Conservation (phyloP, 2,797 vertebrate species). For the Sparidentex hasta region DNA sequence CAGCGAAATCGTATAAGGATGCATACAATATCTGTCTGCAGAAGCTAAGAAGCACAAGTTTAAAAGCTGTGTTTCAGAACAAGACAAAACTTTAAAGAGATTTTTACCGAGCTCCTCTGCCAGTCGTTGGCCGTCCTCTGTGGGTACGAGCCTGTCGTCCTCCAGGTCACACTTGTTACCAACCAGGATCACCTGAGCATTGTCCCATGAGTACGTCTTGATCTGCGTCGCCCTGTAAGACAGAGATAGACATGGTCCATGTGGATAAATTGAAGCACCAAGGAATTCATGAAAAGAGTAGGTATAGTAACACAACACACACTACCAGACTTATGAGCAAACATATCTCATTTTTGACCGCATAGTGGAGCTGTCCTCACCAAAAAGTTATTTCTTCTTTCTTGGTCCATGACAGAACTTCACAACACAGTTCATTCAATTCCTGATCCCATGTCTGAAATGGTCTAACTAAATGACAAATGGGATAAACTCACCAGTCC, state of each 20-base stretch:
- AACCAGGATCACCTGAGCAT: slow-evolving; percentile 94
- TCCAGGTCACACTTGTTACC: slow-evolving; percentile 95
- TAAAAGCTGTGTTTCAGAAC: background rate
- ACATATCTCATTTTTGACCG: background rate
- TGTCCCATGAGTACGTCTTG: slow-evolving; percentile 96
- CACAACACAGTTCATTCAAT: background rate
- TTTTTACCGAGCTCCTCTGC: slow-evolving; percentile 89
- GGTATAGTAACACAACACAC: background rate
- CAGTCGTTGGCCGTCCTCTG: slow-evolving; percentile 90
- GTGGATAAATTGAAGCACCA: background rate
- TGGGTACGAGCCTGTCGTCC: slow-evolving; percentile 89
- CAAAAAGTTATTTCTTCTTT: background rate
- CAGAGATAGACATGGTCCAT: background rate
- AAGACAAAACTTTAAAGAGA: background rate
- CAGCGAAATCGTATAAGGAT: background rate
- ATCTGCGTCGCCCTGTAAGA: slow-evolving; percentile 92
- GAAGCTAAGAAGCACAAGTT: background rate
- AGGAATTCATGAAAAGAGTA: background rate
- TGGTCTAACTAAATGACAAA: background rate
- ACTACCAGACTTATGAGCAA: background rate
- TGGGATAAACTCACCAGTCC: slow-evolving; percentile 88
- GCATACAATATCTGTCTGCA: background rate
- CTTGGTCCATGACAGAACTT: background rate
- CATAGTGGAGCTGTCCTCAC: background rate
- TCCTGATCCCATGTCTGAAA: background rate